Evolutionary conservation across 1,140 invertebrate species (phyloP).

Genomic region (Zaprionus tsacasi): DNA sequence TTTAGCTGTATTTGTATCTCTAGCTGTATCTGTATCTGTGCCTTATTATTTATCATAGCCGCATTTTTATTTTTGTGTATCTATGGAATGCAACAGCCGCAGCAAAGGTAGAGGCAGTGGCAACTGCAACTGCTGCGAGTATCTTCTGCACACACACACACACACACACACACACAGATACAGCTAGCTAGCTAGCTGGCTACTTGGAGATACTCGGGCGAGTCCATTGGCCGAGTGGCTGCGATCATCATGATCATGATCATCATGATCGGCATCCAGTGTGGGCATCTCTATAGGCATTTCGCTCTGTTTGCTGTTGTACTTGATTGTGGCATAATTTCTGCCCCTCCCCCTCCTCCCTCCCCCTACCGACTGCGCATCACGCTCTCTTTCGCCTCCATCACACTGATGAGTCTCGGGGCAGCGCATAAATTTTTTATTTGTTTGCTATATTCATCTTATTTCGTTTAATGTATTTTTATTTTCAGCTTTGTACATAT

Average conservation of each 20-base stretch:
- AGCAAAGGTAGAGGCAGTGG: slow-evolving; percentile 31
- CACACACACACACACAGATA: slow-evolving; percentile 23
- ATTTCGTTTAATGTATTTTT: slow-evolving; percentile 82
- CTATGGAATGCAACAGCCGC: slow-evolving; percentile 71
- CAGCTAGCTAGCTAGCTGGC: slow-evolving; percentile 11
- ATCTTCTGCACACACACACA: slow-evolving; percentile 52
- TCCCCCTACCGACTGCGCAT: not conserved
- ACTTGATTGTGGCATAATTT: slow-evolving; percentile 81
- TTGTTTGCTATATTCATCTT: slow-evolving; percentile 82
- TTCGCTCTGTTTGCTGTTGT: slow-evolving; percentile 62
- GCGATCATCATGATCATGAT: slow-evolving; percentile 43
- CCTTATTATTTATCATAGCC: slow-evolving; percentile 80
- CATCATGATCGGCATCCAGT: slow-evolving; percentile 23
- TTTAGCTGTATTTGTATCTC: too few species aligned
- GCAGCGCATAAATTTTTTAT: slow-evolving; percentile 78
- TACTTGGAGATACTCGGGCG: slow-evolving; percentile 22
- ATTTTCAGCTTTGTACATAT: slow-evolving; percentile 67
- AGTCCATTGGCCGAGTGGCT: slow-evolving; percentile 41
- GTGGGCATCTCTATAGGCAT: slow-evolving; percentile 40
- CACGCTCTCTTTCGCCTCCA: slow-evolving; percentile 5
- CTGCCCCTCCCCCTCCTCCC: not conserved
- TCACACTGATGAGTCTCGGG: slow-evolving; percentile 2
- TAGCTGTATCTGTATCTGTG: slow-evolving; percentile 10
- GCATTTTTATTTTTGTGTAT: slow-evolving; percentile 82
- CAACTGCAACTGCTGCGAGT: slow-evolving; percentile 49